Conservation (phyloP, 30 jellyfish, hydroid and myxozoan genomes). For the Thelohanellus kitauei region DNA sequence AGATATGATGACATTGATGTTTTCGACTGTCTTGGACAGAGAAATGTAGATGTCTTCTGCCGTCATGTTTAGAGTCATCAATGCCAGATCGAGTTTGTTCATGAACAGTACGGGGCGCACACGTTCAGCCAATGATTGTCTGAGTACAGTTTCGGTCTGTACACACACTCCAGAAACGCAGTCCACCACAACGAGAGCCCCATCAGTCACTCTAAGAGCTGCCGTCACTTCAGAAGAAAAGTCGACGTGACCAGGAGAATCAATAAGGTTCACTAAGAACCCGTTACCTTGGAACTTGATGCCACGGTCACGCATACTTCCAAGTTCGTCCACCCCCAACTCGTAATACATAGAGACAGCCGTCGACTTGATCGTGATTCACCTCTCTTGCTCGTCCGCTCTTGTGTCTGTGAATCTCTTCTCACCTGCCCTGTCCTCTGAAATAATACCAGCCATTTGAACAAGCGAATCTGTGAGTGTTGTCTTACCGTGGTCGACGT, state of each 20-base stretch:
- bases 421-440: constrained; percentile 95
- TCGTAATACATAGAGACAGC: constrained; percentile 97
- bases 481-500: constrained; percentile 93
- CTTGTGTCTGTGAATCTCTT: constrained; percentile 96
- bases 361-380: constrained; percentile 88
- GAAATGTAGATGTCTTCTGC: constrained; percentile 81
- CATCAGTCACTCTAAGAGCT: constrained; percentile 98
- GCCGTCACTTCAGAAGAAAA: constrained; percentile 99
- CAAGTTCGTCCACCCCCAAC: constrained; percentile 30
- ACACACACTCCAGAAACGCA: constrained; percentile 99
- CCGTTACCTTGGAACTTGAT: constrained; percentile 63
- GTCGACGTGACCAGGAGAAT: constrained; percentile 98
- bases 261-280: constrained; percentile 71
- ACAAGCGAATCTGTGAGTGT: constrained; percentile 90
- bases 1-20: constrained; percentile 79
- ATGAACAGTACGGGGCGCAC: constrained; percentile 76
- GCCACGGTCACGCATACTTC: constrained; percentile 17
- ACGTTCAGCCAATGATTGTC: constrained; percentile 89
- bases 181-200: constrained; percentile 99
- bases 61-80: constrained; percentile 55
- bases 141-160: constrained; percentile 92
- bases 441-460: constrained; percentile 92
- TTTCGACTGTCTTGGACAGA: constrained; percentile 56
- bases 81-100: constrained; percentile 98
- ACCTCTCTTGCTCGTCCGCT: constrained; percentile 90